These are phyloP conservation scores for Abramis brama DNA, from an alignment of 2,113 vertebrate species.

Conservation along the genomic window DNA sequence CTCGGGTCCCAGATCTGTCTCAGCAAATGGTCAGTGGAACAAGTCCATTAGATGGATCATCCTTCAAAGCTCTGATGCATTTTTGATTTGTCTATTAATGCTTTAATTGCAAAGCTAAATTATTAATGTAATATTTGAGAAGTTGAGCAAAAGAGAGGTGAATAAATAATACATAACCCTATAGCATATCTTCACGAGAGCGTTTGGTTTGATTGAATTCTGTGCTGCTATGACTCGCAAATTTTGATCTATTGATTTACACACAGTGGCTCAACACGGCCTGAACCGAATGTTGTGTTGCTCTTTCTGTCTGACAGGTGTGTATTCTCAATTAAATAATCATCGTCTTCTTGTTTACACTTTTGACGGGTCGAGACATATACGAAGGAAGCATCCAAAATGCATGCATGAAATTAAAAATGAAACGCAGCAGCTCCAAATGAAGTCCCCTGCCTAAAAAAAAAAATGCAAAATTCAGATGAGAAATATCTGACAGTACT, in stretches of 20 bases:
- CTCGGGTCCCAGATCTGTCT: neutral
- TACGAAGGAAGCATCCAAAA: conserved; percentile 25
- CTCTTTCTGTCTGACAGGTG: neutral
- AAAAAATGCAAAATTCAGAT: conserved; percentile 28
- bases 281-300: neutral
- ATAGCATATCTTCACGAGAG: conserved; percentile 37
- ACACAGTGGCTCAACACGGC: neutral
- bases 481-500: conserved; percentile 47
- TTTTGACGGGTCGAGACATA: conserved; percentile 9
- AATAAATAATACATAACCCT: conserved; percentile 57
- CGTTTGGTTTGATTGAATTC: neutral
- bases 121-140: conserved; percentile 50
- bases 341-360: conserved; percentile 28
- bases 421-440: conserved; percentile 22
- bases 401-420: conserved; percentile 40
- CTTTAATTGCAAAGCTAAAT: conserved; percentile 61
- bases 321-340: conserved; percentile 41
- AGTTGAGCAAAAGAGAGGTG: neutral
- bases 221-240: neutral
- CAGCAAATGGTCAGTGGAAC: conserved; percentile 30
- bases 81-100: conserved; percentile 54
- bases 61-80: conserved; percentile 54
- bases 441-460: conserved; percentile 5
- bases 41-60: conserved; percentile 58
- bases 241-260: conserved; percentile 16